Evolutionary conservation across 92 coral and sea anemone species (phyloP).

Genomic region (Plumapathes pennacea): DNA sequence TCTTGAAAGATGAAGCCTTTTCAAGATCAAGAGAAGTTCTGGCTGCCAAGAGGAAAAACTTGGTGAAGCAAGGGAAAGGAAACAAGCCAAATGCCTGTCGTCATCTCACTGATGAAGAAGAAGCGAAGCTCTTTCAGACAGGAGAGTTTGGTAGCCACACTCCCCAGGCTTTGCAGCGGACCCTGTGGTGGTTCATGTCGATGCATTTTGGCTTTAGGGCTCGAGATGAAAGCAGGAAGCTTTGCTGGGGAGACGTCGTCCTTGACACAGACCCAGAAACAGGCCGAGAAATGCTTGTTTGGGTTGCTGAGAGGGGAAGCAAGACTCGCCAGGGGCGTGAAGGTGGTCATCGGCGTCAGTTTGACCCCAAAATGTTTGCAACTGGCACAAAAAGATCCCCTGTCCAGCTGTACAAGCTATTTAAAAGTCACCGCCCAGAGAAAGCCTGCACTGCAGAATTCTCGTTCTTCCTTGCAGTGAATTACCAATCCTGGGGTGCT

Average conservation of each 20-base stretch:
- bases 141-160: slow-evolving; percentile 21
- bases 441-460: too few relatives aligned
- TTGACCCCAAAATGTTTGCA: slow-evolving; percentile 38
- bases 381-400: slow-evolving; percentile 29
- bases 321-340: slow-evolving; percentile 10
- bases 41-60: slow-evolving; percentile 12
- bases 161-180: slow-evolving; percentile 29
- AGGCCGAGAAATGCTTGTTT: slow-evolving; percentile 21
- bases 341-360: too few relatives aligned
- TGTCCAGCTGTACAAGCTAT: too few relatives aligned
- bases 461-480: too few relatives aligned
- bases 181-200: slow-evolving; percentile 34
- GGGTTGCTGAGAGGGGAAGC: slow-evolving; percentile 23
- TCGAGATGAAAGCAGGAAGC: slow-evolving; percentile 30
- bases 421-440: too few relatives aligned
- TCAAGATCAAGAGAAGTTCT: slow-evolving; percentile 23
- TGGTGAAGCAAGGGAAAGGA: slow-evolving; percentile 10
- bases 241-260: slow-evolving; percentile 18
- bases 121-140: slow-evolving; percentile 6
- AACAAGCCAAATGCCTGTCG: slow-evolving; percentile 21
- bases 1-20: slow-evolving; percentile 30
- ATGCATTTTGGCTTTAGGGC: slow-evolving; percentile 46
- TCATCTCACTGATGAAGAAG: slow-evolving; percentile 12
- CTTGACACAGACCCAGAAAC: slow-evolving; percentile 10
- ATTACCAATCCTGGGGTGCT: too few relatives aligned